Conservation (phyloP, 1,140 invertebrate genomes). For the Cotesia chilonis region DNA sequence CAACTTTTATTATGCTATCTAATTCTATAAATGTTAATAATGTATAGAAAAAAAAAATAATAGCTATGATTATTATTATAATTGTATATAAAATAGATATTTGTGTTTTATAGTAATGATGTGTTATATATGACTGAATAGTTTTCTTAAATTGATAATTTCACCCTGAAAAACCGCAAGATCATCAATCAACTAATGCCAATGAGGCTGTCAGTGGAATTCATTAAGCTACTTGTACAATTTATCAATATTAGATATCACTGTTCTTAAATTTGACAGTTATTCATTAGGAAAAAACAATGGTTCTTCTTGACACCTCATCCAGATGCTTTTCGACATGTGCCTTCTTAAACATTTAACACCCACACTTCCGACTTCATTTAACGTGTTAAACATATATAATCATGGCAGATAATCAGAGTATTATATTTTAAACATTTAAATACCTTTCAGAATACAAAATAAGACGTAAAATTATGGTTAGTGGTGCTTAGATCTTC, state of each 20-base stretch:
- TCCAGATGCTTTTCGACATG: conserved; percentile 19
- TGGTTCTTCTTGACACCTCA: conserved; percentile 21
- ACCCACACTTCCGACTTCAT: background rate
- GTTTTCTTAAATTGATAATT: conserved; percentile 2
- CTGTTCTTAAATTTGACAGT: conserved; percentile 26
- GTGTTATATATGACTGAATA: conserved; percentile 22
- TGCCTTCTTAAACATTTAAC: conserved; percentile 5
- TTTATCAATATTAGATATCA: conserved; percentile 62
- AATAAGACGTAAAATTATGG: conserved; percentile 5
- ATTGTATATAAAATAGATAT: background rate
- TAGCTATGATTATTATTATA: background rate
- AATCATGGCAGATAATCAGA: no score
- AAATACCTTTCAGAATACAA: background rate
- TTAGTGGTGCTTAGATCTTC: background rate
- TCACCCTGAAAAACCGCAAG: conserved; percentile 44
- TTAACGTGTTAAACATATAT: background rate
- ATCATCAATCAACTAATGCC: conserved; percentile 59
- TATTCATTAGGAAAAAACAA: conserved; percentile 14
- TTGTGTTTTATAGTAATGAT: background rate
- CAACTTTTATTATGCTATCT: background rate
- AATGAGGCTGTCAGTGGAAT: conserved; percentile 59
- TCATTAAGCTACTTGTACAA: conserved; percentile 62
- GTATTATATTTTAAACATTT: background rate
- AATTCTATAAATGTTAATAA: background rate
- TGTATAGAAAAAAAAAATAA: background rate